Evolutionary conservation across 2,113 vertebrate species (phyloP).

Genomic region (Salvelinus fontinalis): DNA sequence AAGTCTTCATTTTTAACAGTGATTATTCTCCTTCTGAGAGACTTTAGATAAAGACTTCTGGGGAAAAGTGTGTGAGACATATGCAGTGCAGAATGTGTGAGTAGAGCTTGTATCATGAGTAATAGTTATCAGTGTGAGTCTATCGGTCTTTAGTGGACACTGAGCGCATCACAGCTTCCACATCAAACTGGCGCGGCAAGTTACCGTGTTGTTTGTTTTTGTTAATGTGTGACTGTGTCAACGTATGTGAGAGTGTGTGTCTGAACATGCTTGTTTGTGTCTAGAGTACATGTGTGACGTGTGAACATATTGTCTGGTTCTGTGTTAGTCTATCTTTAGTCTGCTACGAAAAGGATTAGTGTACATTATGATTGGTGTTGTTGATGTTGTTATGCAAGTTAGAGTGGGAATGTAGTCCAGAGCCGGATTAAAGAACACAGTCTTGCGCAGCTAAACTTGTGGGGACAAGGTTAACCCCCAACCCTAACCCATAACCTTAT

Average conservation of each 20-base stretch:
- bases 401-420: constrained; percentile 41
- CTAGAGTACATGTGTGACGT: background rate
- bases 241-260: constrained; percentile 5
- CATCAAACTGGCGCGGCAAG: too few species aligned
- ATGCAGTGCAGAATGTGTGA: background rate
- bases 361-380: constrained; percentile 48
- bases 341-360: constrained; percentile 39
- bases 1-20: background rate
- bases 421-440: constrained; percentile 37
- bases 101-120: too few species aligned
- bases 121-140: background rate
- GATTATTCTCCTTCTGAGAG: background rate
- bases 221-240: constrained; percentile 18
- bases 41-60: background rate
- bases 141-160: background rate
- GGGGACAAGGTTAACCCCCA: too few species aligned
- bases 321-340: constrained; percentile 8
- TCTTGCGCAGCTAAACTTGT: too few species aligned
- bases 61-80: background rate
- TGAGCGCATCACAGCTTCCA: too few species aligned
- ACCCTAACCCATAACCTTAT: too few species aligned
- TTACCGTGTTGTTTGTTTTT: background rate
- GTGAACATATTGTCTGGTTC: background rate
- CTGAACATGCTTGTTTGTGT: constrained; percentile 27
- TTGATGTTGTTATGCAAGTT: constrained; percentile 9